phyloP scores from a whole-genome alignment of 2,113 vertebrate species.

The Lasiurus borealis region DNA sequence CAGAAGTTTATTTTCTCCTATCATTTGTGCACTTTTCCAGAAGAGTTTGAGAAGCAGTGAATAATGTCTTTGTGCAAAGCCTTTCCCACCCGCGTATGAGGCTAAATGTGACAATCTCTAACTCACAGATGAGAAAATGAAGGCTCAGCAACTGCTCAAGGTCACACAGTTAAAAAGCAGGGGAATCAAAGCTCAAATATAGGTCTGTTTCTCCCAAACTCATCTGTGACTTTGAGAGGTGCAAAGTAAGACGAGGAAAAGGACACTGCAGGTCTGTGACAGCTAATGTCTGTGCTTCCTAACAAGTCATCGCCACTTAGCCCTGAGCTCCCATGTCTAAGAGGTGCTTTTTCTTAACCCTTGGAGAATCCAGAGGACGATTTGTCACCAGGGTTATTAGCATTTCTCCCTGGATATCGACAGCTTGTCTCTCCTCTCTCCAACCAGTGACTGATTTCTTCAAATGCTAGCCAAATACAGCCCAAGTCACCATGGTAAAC shows the following conservation, averaged over 20 bases:
- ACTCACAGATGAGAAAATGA: constrained; percentile 51
- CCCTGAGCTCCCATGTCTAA: constrained; percentile 80
- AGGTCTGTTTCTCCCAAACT: constrained; percentile 63
- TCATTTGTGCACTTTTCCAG: background rate
- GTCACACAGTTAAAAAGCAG: constrained; percentile 34
- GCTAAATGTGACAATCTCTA: background rate
- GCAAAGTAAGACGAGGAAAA: constrained; percentile 69
- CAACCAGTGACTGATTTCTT: constrained; percentile 92
- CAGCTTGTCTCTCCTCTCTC: constrained; percentile 90
- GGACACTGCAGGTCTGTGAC: constrained; percentile 72
- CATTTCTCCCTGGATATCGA: constrained; percentile 95
- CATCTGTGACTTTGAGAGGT: constrained; percentile 59
- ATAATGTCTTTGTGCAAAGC: background rate
- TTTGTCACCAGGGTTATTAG: constrained; percentile 95
- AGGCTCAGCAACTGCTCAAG: background rate
- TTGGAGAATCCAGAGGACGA: constrained; percentile 88
- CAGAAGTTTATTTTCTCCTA: constrained; percentile 24
- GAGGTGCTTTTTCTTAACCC: constrained; percentile 91
- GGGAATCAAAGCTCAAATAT: constrained; percentile 52
- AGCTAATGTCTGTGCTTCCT: constrained; percentile 84
- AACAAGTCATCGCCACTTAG: constrained; percentile 85
- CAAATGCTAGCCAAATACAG: constrained; percentile 90
- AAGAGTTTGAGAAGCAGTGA: constrained; percentile 22
- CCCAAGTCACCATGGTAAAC: constrained; percentile 92
- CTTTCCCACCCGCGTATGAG: background rate